Evolutionary conservation across 2,113 vertebrate species (phyloP).

Genomic region (Bubo bubo): DNA sequence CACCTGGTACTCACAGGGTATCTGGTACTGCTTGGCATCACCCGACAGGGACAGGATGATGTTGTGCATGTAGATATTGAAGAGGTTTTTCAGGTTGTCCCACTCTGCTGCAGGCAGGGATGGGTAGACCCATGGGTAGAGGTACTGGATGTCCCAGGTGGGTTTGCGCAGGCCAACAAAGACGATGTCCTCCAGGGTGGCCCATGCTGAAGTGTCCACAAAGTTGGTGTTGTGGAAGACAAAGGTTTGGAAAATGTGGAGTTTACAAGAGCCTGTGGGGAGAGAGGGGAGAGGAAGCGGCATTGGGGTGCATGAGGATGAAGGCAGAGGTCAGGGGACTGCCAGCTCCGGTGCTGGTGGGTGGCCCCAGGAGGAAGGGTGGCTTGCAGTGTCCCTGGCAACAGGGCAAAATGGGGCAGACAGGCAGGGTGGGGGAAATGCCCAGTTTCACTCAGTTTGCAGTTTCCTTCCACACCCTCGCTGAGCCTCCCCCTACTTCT

Average conservation of each 20-base stretch:
- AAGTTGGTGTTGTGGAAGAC: background rate
- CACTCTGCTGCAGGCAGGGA: background rate
- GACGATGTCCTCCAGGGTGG: background rate
- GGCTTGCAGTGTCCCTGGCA: background rate
- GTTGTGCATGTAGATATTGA: background rate
- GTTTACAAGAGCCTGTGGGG: background rate
- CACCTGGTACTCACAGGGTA: background rate
- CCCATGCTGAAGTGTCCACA: background rate
- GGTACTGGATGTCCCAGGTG: background rate
- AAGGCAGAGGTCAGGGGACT: background rate
- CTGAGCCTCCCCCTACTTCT: background rate
- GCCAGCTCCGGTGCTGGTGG: background rate
- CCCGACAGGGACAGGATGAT: rapidly evolving
- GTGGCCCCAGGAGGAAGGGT: background rate
- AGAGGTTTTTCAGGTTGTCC: background rate
- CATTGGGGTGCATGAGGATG: background rate
- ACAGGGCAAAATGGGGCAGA: background rate
- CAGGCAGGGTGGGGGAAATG: background rate
- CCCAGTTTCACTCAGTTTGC: background rate
- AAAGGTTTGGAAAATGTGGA: background rate
- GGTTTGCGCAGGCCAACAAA: background rate
- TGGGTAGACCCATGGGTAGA: background rate
- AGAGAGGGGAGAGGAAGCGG: background rate
- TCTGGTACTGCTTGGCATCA: background rate
- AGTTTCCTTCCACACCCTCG: background rate